These are phyloP conservation scores for Brachymystax lenok DNA, from an alignment of 2,797 vertebrate species.

Conservation along the genomic window DNA sequence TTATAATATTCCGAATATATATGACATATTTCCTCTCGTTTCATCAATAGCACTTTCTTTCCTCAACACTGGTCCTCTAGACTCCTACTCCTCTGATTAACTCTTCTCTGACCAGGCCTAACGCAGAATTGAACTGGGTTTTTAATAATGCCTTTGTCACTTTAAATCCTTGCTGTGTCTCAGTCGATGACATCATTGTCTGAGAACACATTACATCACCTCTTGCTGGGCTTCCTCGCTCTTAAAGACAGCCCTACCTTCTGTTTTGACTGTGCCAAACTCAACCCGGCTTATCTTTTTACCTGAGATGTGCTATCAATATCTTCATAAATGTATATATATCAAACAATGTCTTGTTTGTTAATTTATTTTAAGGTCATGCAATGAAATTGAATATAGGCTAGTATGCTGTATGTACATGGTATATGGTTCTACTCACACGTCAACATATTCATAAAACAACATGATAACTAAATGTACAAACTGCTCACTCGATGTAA, in stretches of 20 bases:
- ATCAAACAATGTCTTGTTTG: background rate
- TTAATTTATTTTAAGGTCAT: background rate
- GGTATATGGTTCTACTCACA: background rate
- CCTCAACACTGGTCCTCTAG: constrained; percentile 29
- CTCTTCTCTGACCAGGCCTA: constrained; percentile 54
- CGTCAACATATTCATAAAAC: background rate
- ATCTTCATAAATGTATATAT: no score
- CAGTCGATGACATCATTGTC: constrained; percentile 80
- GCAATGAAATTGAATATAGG: background rate
- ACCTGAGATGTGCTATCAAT: background rate
- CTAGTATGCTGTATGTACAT: background rate
- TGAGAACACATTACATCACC: constrained; percentile 82
- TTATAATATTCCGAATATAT: background rate
- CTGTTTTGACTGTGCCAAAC: constrained; percentile 57
- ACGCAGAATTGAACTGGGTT: constrained; percentile 59
- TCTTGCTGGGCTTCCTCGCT: constrained; percentile 69
- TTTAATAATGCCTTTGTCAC: constrained; percentile 71
- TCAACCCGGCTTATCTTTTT: background rate
- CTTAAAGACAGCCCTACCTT: constrained; percentile 76
- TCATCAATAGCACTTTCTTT: constrained; percentile 19
- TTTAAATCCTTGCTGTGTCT: constrained; percentile 77
- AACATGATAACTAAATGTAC: background rate
- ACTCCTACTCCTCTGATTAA: constrained; percentile 16
- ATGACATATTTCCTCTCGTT: constrained; percentile 16
- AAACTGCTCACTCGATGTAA: background rate